These are phyloP conservation scores for Adrianichthys oophorus DNA, from an alignment of 2,797 vertebrate species.

Conservation along the genomic window DNA sequence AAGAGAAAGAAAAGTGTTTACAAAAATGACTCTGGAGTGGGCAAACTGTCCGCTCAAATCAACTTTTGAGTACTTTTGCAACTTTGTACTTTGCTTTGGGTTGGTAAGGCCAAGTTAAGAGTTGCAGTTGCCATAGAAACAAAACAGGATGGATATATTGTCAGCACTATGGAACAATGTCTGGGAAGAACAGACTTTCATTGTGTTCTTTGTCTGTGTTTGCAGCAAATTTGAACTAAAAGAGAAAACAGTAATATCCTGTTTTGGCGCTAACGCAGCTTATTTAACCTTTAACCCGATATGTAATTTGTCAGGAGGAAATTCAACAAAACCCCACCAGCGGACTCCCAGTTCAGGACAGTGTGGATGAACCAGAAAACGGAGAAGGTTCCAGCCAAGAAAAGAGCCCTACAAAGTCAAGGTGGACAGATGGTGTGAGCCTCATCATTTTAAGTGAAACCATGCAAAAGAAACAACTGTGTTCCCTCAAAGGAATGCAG, in stretches of 20 bases:
- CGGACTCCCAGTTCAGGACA: conserved; percentile 62
- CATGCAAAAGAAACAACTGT: conserved; percentile 67
- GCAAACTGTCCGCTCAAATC: conserved; percentile 57
- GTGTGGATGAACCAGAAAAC: conserved; percentile 66
- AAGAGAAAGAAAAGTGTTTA: conserved; percentile 51
- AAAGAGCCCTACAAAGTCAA: conserved; percentile 64
- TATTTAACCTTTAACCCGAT: conserved; percentile 71
- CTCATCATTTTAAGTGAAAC: conserved; percentile 66
- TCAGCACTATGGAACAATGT: conserved; percentile 48
- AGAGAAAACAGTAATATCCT: conserved; percentile 67
- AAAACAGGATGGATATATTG: conserved; percentile 73
- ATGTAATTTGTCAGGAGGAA: conserved; percentile 66
- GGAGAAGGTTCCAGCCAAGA: conserved; percentile 51
- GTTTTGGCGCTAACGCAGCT: conserved; percentile 65
- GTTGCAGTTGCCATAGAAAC: conserved; percentile 75
- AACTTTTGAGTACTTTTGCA: conserved; percentile 67
- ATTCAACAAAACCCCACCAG: conserved; percentile 65
- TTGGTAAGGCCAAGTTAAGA: conserved; percentile 48
- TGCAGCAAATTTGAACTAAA: conserved; percentile 45
- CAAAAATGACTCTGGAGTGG: conserved; percentile 49
- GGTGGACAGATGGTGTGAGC: conserved; percentile 74
- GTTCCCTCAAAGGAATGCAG: conserved; percentile 53
- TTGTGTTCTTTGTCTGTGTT: conserved; percentile 54
- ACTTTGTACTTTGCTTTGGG: conserved; percentile 56
- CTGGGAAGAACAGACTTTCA: conserved; percentile 56